These are phyloP conservation scores for Tor tambroides DNA, from an alignment of 2,113 vertebrate genomes.

Conservation along the genomic window DNA sequence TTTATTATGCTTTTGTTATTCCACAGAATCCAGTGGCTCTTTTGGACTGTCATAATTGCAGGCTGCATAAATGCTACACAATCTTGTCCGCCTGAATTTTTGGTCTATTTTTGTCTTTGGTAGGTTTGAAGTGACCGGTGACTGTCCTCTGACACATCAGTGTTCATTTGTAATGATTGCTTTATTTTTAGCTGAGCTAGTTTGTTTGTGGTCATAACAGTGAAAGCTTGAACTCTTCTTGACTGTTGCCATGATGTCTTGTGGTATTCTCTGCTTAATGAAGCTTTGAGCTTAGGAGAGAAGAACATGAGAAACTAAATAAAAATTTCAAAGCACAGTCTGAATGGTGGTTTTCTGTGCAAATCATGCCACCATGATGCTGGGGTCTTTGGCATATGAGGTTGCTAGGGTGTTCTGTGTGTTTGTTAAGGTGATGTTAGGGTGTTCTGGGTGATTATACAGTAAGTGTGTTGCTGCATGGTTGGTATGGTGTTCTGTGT, in stretches of 20 bases:
- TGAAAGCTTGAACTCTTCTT: constrained; percentile 51
- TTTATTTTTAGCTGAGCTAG: constrained; percentile 70
- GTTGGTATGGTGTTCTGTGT: no score
- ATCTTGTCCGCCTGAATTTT: background rate
- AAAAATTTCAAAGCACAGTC: background rate
- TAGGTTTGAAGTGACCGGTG: constrained; percentile 9
- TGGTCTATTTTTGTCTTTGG: background rate
- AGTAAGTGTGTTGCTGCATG: no score
- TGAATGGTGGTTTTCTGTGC: background rate
- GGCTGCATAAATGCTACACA: background rate
- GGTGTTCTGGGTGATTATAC: no score
- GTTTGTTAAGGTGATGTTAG: no score
- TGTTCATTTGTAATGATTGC: constrained; percentile 53
- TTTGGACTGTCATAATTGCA: constrained; percentile 28
- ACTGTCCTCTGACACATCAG: background rate
- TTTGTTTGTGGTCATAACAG: constrained; percentile 50
- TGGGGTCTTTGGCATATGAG: no score
- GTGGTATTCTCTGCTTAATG: background rate
- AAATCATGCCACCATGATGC: background rate
- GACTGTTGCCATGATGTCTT: constrained; percentile 46
- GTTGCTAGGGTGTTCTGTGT: no score
- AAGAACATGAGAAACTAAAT: background rate
- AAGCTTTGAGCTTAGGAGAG: background rate
- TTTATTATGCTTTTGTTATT: constrained; percentile 16
- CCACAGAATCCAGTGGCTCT: background rate